Conservation (phyloP, 2,113 vertebrate genomes). For the Marmota monax region DNA sequence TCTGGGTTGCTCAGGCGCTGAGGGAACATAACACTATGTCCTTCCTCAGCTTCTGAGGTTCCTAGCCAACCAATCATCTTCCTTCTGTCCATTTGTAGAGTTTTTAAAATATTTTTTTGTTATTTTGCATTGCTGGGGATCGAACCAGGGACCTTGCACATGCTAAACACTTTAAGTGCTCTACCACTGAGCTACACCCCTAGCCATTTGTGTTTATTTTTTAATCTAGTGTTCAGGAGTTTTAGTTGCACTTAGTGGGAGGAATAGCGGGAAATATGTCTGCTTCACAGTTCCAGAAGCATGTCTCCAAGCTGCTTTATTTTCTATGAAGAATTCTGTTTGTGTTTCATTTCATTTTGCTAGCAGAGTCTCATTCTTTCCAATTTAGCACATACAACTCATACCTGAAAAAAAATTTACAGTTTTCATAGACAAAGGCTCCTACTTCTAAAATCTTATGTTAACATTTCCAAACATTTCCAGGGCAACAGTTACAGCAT, state of each 20-base stretch:
- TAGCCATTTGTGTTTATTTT: not conserved
- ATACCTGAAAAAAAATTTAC: not conserved
- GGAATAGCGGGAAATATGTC: not conserved
- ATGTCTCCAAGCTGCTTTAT: not conserved
- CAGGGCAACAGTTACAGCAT: not conserved
- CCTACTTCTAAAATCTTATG: not conserved
- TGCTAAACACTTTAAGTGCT: not conserved
- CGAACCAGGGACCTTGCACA: not conserved
- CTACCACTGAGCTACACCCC: not conserved
- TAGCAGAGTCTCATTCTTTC: conserved; percentile 29
- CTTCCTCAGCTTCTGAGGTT: not conserved
- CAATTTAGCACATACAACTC: not conserved
- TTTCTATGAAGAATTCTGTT: conserved; percentile 20
- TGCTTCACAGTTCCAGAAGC: not conserved
- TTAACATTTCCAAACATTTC: conserved; percentile 14
- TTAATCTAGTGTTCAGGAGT: no score
- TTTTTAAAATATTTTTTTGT: not conserved
- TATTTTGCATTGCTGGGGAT: not conserved
- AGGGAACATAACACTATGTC: not conserved
- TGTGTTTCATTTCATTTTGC: conserved; percentile 16
- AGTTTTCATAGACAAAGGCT: conserved; percentile 32
- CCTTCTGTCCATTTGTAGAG: not conserved
- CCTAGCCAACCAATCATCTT: not conserved
- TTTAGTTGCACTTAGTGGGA: not conserved
- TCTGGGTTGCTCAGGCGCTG: not conserved